phyloP scores from a whole-genome alignment of 2,113 vertebrate genomes.

The Calyptomena viridis region DNA sequence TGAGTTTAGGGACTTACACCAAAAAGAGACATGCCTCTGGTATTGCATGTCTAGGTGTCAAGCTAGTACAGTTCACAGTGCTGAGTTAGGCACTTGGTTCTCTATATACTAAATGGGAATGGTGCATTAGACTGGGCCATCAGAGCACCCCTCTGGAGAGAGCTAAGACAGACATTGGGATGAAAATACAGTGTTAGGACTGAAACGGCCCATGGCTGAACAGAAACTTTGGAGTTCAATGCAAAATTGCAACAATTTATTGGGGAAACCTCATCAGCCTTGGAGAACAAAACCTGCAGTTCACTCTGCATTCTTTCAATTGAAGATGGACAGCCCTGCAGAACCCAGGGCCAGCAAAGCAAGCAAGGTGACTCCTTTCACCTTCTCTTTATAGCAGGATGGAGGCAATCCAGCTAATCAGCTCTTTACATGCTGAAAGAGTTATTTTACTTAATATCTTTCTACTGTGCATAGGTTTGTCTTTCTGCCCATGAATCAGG shows the following conservation, averaged over 20 bases:
- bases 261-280: neutral
- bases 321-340: neutral
- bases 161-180: neutral
- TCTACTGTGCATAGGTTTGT: neutral
- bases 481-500: neutral
- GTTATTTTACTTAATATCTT: neutral
- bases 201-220: neutral
- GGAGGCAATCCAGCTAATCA: neutral
- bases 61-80: neutral
- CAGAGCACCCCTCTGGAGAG: neutral
- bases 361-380: neutral
- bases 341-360: neutral
- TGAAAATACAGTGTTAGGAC: neutral
- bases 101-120: neutral
- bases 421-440: neutral
- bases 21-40: neutral
- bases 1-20: neutral
- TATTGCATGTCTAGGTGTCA: neutral
- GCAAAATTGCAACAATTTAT: neutral
- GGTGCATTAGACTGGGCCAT: neutral
- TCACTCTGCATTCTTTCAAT: neutral
- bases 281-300: neutral
- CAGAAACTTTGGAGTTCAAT: neutral
- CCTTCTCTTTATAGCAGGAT: neutral
- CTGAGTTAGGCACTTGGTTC: neutral